Conservation (phyloP, 2,113 vertebrate species). For the Sigmodon hispidus region DNA sequence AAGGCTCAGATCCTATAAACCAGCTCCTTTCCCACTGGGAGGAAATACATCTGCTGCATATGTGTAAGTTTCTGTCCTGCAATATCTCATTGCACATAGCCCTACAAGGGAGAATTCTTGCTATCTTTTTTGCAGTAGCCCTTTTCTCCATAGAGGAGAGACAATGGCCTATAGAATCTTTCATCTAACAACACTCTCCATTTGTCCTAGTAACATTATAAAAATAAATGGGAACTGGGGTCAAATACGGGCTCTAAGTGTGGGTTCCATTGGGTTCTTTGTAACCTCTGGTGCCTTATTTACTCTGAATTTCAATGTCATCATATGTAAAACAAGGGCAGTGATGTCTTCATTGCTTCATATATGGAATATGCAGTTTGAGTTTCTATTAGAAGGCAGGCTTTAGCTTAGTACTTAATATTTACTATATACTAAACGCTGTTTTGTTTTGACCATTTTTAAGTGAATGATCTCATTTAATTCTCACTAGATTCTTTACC, state of each 20-base stretch:
- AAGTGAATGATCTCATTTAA: not conserved
- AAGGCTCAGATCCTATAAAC: not conserved
- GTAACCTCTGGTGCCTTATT: not conserved
- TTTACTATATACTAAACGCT: not conserved
- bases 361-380: not conserved
- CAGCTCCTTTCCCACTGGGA: not conserved
- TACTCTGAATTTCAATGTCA: not conserved
- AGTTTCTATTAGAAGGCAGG: not conserved
- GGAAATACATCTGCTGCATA: not conserved
- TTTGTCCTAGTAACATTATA: not conserved
- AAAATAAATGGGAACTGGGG: not conserved
- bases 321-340: not conserved
- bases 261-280: not conserved
- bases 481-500: not conserved
- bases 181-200: not conserved
- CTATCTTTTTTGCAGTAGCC: not conserved
- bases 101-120: not conserved
- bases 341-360: not conserved
- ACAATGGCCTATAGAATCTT: not conserved
- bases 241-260: not conserved
- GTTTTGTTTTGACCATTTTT: not conserved
- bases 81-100: rapidly evolving
- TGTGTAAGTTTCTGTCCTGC: not conserved
- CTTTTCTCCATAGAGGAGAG: not conserved
- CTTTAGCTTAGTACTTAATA: not conserved